Base-by-base conservation (phyloP, 2,113 vertebrate genomes). In the Acrocephalus kingi region DNA sequence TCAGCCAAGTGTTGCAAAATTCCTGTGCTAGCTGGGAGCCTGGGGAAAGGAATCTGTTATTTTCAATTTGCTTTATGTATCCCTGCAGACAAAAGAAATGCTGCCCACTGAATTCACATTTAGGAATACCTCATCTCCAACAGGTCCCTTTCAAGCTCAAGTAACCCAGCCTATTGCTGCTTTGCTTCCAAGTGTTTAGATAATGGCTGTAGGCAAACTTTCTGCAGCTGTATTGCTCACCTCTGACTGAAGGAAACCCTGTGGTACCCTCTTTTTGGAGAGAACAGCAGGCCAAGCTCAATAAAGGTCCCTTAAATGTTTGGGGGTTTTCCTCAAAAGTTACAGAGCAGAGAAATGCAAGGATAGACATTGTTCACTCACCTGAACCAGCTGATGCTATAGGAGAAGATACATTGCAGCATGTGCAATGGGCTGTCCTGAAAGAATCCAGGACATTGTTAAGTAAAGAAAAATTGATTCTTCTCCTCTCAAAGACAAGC, bases 391-490 rank as follows among this genome's bases (percentile, higher is more conserved):
- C 61, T 78, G 52, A 78, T 94, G 82, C 74, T 88, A 14, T 1
- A 8, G 49, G 10, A 87, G 51, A 64, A 89, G 88, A 75, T 24
- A 61, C 24, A 61, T 19, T 31, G 59, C 68, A 89, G 52, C 21
- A 33, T 17, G 43, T 87, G 84, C 63, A 78, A 37, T 37, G 37
- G 74, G 69, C 73, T 94, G 59, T 39, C 84, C 90, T 88, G 75
- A 86, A 96, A 90, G 88, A 91, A 95, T 92, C 79, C 92, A 90
- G 85, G 90, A 48, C 80, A 37, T 6, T 41, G 20, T 68, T 68
- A 94, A 62, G 64, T 62, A 27, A 66, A 89, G 78, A 90, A 72
- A 95, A 94, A 85, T 22, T 58, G 58, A 93, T 89, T 89, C 24
- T 90, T 19, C 43, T 83, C 58, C 31, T 90, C n/a, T 88, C 23